Evolutionary conservation across 2,113 vertebrate species (phyloP).

Genomic region (Collichthys lucidus): DNA sequence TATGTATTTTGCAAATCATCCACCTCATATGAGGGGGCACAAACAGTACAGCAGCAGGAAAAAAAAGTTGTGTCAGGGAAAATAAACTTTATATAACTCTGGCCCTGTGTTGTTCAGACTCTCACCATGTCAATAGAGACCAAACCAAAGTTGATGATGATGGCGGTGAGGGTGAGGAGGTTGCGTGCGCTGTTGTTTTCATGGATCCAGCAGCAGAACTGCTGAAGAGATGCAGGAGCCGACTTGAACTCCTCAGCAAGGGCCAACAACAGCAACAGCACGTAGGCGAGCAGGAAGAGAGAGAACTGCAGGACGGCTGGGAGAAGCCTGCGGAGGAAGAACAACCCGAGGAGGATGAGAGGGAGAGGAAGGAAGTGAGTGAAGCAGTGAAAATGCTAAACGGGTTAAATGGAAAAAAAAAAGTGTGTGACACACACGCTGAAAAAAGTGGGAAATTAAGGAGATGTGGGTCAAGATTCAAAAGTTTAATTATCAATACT

Average conservation of each 20-base stretch:
- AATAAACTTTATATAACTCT: neutral
- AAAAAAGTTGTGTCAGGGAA: neutral
- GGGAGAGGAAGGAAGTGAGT: neutral
- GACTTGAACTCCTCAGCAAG: conserved; percentile 95
- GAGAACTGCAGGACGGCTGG: conserved; percentile 90
- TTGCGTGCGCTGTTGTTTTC: conserved; percentile 95
- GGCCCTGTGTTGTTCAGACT: neutral
- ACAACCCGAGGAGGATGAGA: conserved; percentile 6
- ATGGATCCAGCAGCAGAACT: conserved; percentile 96
- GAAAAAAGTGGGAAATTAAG: neutral
- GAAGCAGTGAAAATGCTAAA: neutral
- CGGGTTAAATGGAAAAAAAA: neutral
- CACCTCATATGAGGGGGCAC: neutral
- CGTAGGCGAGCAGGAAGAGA: conserved; percentile 89
- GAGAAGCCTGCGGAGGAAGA: conserved; percentile 81
- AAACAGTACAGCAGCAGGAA: neutral
- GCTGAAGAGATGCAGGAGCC: conserved; percentile 87
- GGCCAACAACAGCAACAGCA: conserved; percentile 89
- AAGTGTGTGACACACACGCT: neutral
- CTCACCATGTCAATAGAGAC: conserved; percentile 94
- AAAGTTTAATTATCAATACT: neutral
- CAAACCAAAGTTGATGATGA: conserved; percentile 92
- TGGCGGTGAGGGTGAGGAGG: conserved; percentile 92
- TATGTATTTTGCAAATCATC: neutral
- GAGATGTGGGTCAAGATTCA: neutral